Evolutionary conservation across 2,888 invertebrate genomes (phyloP).

Genomic region (Xestoiulus laeticollis): DNA sequence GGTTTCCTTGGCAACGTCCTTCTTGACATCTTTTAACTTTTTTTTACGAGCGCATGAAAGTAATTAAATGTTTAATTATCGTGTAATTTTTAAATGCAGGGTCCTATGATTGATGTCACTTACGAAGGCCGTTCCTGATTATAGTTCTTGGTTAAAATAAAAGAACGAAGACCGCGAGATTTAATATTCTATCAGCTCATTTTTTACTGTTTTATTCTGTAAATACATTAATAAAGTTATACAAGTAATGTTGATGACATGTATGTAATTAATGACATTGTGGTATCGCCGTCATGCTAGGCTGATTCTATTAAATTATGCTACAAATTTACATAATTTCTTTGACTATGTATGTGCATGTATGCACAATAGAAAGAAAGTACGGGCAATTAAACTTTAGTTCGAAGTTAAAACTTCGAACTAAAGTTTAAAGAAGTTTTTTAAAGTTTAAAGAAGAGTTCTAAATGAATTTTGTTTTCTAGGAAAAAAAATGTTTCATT

Average conservation of each 20-base stretch:
- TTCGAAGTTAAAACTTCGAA: too few species aligned
- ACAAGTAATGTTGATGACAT: background rate
- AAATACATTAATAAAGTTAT: conserved; percentile 16
- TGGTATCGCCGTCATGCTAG: background rate
- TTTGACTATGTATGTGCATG: too few species aligned
- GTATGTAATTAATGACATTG: background rate
- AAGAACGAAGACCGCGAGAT: background rate
- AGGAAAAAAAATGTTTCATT: too few species aligned
- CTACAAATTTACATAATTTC: background rate
- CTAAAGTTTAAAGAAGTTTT: too few species aligned
- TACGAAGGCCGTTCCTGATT: background rate
- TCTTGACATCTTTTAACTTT: background rate
- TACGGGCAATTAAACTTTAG: too few species aligned
- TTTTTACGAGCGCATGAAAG: background rate
- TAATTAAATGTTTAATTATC: conserved; percentile 23
- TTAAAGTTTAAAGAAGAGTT: too few species aligned
- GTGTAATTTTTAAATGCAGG: background rate
- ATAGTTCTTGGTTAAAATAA: background rate
- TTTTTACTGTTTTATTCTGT: background rate
- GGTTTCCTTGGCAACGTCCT: too few species aligned
- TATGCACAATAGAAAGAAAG: too few species aligned
- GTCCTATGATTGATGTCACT: background rate
- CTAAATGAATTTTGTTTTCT: too few species aligned
- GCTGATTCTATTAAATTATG: background rate
- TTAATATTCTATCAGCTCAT: background rate